Evolutionary conservation across 2,113 vertebrate genomes (phyloP).

Genomic region (Amazona vittata): DNA sequence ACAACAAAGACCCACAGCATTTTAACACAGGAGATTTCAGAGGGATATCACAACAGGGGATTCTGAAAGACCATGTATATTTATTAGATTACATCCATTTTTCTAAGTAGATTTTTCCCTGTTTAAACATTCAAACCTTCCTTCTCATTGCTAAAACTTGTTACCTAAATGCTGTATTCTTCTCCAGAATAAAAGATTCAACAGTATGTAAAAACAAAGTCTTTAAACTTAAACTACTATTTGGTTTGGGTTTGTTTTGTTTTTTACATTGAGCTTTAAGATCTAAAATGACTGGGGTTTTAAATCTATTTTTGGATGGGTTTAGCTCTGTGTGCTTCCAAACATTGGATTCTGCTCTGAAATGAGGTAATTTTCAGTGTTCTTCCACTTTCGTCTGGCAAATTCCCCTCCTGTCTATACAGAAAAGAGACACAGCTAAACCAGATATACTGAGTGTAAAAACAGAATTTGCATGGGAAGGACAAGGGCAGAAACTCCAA

Average conservation of each 20-base stretch:
- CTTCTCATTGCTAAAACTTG: neutral
- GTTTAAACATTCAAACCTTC: neutral
- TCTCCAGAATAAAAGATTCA: neutral
- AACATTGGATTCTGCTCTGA: neutral
- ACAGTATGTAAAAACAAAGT: neutral
- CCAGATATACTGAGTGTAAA: conserved; percentile 28
- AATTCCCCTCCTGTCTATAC: neutral
- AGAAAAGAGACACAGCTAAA: conserved; percentile 3
- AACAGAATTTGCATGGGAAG: conserved; percentile 44
- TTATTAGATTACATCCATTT: neutral
- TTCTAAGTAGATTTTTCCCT: neutral
- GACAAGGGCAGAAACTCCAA: conserved; percentile 20
- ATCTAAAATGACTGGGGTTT: neutral
- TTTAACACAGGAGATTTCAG: neutral
- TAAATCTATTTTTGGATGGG: neutral
- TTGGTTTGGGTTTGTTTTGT: neutral
- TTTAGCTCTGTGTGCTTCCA: neutral
- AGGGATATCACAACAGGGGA: neutral
- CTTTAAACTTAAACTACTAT: neutral
- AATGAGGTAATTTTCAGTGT: neutral
- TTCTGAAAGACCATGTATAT: neutral
- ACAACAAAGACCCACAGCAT: neutral
- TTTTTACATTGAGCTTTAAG: neutral
- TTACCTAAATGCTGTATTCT: neutral
- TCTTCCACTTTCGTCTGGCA: neutral